These are phyloP conservation scores for Erebia palarica DNA, from an alignment of 2,888 invertebrate species.

Conservation along the genomic window DNA sequence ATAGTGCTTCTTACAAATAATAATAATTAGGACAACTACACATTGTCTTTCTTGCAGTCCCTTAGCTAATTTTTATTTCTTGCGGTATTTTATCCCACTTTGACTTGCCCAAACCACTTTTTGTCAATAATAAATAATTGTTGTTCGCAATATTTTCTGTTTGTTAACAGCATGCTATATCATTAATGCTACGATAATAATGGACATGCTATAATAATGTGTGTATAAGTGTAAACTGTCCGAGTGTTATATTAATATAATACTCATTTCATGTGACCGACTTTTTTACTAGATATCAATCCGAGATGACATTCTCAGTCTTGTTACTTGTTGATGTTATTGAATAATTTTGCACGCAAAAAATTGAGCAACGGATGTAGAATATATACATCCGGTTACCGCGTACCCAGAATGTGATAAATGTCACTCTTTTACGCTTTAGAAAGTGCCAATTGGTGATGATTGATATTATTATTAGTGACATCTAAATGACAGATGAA, in stretches of 20 bases:
- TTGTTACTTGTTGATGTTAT: conserved; percentile 14
- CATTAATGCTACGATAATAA: no score
- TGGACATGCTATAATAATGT: no score
- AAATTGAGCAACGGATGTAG: conserved; percentile 22
- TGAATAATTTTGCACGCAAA: conserved; percentile 22
- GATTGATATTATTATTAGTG: background rate
- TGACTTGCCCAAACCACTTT: no score
- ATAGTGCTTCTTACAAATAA: no score
- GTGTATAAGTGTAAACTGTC: no score
- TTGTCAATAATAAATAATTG: no score
- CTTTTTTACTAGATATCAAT: background rate
- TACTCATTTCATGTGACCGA: background rate
- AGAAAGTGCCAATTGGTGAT: conserved; percentile 34
- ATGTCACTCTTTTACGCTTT: conserved; percentile 18
- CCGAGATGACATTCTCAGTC: conserved; percentile 1
- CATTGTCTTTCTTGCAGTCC: no score
- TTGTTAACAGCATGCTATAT: no score
- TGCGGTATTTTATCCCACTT: no score
- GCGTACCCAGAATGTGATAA: conserved; percentile 2
- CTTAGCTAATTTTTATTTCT: no score
- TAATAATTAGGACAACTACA: no score
- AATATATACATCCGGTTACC: conserved; percentile 28
- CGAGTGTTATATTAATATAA: background rate
- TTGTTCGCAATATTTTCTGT: no score
- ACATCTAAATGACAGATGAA: conserved; percentile 20